Base-by-base conservation (phyloP, 92 coral and sea anemone species). In the Umimayanthus kanabou region DNA sequence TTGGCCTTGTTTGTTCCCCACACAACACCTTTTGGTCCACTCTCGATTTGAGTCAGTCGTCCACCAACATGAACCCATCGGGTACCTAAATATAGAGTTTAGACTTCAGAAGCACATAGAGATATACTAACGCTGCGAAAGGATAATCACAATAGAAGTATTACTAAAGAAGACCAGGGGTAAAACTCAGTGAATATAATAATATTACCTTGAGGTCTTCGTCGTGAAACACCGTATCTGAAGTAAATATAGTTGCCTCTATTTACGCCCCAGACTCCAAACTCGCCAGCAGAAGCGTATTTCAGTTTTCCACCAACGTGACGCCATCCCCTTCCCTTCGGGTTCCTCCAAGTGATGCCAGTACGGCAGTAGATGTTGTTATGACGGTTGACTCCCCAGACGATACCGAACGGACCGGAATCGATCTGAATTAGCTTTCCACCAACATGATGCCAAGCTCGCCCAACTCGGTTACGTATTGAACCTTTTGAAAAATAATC, bases 21-120 rank as follows among this genome's bases (percentile, higher is more conserved):
- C 39, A 87, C 89, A 55, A 33, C 89, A 18, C 82, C 89, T 9
- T 45, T 77, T 77, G 84, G 84, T 43, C 85, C 83, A 78, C 81
- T 80, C 76, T 87, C 89, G 50, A 87, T n/a, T 77, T 40, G 89
- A 7, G 20, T 77, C 49, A 87, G 61, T n/a, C 50, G 67, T 10
- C 89, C 85, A 76, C 73, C 26, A 61, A 87, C 57, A 30, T 30
- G 39, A 5, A 11, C 40, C 89, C 89, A 87, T 37, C 85, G 85
- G 20, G 85, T 81, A 39, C 85, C 85, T 81, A 65, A 25, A 78
- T 15, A 10, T 10, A 42, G 23, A 18, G 5, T n/a, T 67, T 61
- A 53, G 14, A 53, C 11, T 53, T 53, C 16, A 15, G 11, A 15
- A 2, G 20, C 16, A 53, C 3, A 53, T 15, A 53, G 50, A 7